phyloP scores from a whole-genome alignment of 2,113 vertebrate genomes.

The Bubo bubo region DNA sequence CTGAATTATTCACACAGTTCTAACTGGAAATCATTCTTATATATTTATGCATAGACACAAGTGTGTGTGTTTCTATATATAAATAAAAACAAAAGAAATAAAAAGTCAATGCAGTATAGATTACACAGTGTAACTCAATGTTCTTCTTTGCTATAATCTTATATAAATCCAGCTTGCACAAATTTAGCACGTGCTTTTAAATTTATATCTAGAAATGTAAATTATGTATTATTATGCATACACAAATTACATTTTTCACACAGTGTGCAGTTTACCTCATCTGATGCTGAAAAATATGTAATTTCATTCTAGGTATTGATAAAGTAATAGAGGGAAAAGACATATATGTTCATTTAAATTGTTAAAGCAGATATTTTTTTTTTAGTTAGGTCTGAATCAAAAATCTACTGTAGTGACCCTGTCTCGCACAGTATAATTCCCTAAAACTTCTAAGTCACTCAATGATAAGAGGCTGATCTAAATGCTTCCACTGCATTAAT shows the following conservation, averaged over 20 bases:
- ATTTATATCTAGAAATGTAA: slow-evolving; percentile 28
- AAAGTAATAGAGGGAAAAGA: slow-evolving; percentile 32
- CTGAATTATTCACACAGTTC: slow-evolving; percentile 4
- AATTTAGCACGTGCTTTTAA: slow-evolving; percentile 28
- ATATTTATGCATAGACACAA: background rate
- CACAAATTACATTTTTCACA: slow-evolving; percentile 32
- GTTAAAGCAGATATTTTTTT: slow-evolving; percentile 57
- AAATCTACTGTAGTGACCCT: slow-evolving; percentile 81
- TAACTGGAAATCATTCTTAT: slow-evolving; percentile 36
- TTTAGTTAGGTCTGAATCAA: slow-evolving; percentile 59
- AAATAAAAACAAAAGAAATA: slow-evolving; percentile 51
- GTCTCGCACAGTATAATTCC: slow-evolving; percentile 90
- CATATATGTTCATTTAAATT: slow-evolving; percentile 55
- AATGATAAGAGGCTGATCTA: slow-evolving; percentile 96
- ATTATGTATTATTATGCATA: slow-evolving; percentile 26
- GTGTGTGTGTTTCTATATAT: background rate
- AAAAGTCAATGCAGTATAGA: slow-evolving; percentile 30
- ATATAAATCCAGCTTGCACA: slow-evolving; percentile 26
- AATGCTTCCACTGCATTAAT: slow-evolving; percentile 98
- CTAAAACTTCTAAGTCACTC: slow-evolving; percentile 94
- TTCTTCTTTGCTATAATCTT: background rate
- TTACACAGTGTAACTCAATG: background rate
- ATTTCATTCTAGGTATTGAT: slow-evolving; percentile 44
- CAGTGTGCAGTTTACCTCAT: background rate
- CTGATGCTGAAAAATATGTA: background rate